Evolutionary conservation across 2,113 vertebrate species (phyloP).

Genomic region (Cavia porcellus): DNA sequence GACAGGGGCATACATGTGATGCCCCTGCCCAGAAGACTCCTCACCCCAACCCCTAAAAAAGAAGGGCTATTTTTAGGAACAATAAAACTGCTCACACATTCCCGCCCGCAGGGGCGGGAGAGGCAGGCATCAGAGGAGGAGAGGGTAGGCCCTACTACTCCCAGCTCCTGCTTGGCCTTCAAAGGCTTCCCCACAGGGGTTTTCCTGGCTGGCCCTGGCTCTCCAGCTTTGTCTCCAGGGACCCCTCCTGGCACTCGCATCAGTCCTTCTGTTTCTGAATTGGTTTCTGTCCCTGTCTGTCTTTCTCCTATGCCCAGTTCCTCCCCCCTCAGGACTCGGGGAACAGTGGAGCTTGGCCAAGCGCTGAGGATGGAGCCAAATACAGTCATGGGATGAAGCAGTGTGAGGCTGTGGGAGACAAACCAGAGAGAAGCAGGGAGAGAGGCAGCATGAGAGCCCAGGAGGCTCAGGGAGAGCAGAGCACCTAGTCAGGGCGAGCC

Average conservation of each 20-base stretch:
- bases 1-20: constrained; percentile 43
- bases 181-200: not conserved
- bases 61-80: constrained; percentile 79
- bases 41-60: constrained; percentile 51
- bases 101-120: constrained; percentile 52
- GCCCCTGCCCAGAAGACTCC: constrained; percentile 54
- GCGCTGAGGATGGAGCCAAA: constrained; percentile 70
- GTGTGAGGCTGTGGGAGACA: not conserved
- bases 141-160: not conserved
- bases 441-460: not conserved
- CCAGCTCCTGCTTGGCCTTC: not conserved
- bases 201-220: not conserved
- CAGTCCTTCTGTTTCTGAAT: constrained; percentile 36
- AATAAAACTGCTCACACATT: constrained; percentile 75
- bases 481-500: not conserved
- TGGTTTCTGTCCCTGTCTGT: not conserved
- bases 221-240: not conserved
- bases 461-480: not conserved
- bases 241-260: not conserved
- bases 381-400: constrained; percentile 59
- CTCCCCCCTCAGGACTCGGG: constrained; percentile 32
- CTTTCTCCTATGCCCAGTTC: constrained; percentile 13
- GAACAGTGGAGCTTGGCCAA: constrained; percentile 68
- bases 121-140: not conserved
- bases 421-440: not conserved